Conservation (phyloP, 2,113 vertebrate species). For the Choloepus hoffmanni region DNA sequence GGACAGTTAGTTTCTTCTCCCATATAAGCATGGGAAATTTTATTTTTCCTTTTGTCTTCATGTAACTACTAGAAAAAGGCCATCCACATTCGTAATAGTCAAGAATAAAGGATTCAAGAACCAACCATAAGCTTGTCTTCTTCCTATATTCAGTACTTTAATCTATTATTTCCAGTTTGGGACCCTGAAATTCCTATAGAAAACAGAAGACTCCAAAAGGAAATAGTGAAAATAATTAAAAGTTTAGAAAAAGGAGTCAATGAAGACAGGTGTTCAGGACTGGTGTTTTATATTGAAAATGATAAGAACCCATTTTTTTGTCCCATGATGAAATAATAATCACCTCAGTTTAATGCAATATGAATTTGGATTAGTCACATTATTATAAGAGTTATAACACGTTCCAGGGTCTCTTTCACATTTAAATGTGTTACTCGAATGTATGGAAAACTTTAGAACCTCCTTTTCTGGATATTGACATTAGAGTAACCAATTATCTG, state of each 20-base stretch:
- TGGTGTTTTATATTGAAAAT: not conserved
- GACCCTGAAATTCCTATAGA: not conserved
- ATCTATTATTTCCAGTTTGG: slow-evolving; percentile 26
- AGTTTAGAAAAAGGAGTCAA: not conserved
- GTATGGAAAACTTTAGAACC: slow-evolving; percentile 2
- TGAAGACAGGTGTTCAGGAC: not conserved
- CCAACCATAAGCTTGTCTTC: not conserved
- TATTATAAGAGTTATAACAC: not conserved
- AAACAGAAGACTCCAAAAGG: not conserved
- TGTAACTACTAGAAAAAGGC: not conserved
- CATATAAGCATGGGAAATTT: not conserved
- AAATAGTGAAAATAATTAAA: slow-evolving; percentile 42
- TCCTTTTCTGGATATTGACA: slow-evolving; percentile 9
- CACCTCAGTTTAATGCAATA: not conserved
- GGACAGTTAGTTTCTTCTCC: not conserved
- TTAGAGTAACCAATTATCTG: not conserved
- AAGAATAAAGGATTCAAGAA: not conserved
- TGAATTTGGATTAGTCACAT: not conserved
- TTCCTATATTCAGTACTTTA: not conserved
- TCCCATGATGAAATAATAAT: not conserved
- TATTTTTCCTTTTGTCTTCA: slow-evolving; percentile 12
- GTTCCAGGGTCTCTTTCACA: not conserved
- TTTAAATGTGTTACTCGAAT: not conserved
- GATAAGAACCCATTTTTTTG: not conserved
- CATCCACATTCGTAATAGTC: not conserved